Percentiles rank a stretch among this genome's conserved stretches.
These are phyloP conservation scores for Marcusenius ussheri DNA, from an alignment of 2,113 vertebrate species.

Conservation along the genomic window DNA sequence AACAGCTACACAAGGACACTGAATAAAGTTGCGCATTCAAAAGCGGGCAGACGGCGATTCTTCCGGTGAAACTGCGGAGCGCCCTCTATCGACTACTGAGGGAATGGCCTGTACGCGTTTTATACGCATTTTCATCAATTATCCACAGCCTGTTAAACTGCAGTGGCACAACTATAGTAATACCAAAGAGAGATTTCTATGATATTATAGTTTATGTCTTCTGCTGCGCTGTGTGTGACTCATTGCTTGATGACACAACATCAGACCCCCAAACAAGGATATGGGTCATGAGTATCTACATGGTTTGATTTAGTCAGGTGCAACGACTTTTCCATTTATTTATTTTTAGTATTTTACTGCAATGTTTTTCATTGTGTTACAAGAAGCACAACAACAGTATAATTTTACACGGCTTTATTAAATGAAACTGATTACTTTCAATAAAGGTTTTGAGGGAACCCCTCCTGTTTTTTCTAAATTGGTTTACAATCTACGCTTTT, in stretches of 20 bases:
- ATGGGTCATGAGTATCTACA: neutral
- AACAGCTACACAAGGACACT: neutral
- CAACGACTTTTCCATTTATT: neutral
- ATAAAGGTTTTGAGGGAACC: neutral
- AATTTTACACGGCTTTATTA: neutral
- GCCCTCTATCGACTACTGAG: neutral
- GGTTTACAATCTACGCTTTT: neutral
- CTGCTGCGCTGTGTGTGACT: neutral
- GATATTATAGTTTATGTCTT: neutral
- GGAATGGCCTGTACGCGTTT: neutral
- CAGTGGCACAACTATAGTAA: neutral
- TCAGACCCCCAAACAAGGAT: neutral
- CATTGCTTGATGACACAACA: neutral
- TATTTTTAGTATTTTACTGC: neutral
- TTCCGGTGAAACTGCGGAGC: neutral
- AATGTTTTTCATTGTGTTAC: neutral
- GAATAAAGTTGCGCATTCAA: conserved; percentile 53
- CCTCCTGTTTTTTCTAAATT: neutral
- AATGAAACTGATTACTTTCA: conserved; percentile 1
- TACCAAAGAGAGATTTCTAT: neutral
- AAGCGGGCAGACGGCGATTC: neutral
- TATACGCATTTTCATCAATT: neutral
- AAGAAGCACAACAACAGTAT: neutral
- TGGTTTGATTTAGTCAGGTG: neutral
- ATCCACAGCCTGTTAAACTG: neutral